Evolutionary conservation across 2,888 invertebrate species (phyloP).

Genomic region (Gerosis bhagava): DNA sequence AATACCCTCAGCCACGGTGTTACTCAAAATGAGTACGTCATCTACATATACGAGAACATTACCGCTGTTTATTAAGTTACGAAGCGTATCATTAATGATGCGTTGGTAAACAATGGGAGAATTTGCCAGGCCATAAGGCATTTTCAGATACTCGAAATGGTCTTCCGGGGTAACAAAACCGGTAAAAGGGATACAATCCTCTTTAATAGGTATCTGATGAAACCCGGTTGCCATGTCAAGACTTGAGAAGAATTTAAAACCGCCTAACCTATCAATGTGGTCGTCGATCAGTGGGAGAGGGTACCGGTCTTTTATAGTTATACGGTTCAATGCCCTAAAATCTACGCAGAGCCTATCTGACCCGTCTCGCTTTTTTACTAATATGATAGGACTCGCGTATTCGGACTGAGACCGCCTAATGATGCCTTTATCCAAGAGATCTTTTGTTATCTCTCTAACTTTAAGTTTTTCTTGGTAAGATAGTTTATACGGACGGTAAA

Average conservation of each 20-base stretch:
- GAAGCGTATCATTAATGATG: conserved; percentile 30
- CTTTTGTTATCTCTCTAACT: conserved; percentile 29
- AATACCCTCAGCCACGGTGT: conserved; percentile 23
- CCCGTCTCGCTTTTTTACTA: conserved; percentile 35
- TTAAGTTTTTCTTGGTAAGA: conserved; percentile 25
- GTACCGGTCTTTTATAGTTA: conserved; percentile 23
- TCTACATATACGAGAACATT: conserved; percentile 29
- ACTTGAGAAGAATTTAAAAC: neutral
- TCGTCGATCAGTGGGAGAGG: conserved; percentile 27
- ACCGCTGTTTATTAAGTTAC: conserved; percentile 22
- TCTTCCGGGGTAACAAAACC: conserved; percentile 29
- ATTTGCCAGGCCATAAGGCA: conserved; percentile 28
- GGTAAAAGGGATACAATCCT: conserved; percentile 14
- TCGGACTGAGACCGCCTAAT: conserved; percentile 32
- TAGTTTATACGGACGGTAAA: conserved; percentile 30
- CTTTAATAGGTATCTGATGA: conserved; percentile 21
- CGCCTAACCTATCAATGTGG: conserved; percentile 24
- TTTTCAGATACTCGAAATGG: too few relatives aligned
- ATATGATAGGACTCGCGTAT: conserved; percentile 31
- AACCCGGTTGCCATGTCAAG: conserved; percentile 25
- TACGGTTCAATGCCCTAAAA: conserved; percentile 25
- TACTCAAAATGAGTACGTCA: conserved; percentile 29
- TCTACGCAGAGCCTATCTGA: conserved; percentile 28
- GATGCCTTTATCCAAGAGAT: conserved; percentile 29
- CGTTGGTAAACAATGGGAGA: conserved; percentile 31